These are phyloP conservation scores for Bradynema listronoti DNA, from an alignment of 1,140 invertebrate genomes.

Conservation along the genomic window DNA sequence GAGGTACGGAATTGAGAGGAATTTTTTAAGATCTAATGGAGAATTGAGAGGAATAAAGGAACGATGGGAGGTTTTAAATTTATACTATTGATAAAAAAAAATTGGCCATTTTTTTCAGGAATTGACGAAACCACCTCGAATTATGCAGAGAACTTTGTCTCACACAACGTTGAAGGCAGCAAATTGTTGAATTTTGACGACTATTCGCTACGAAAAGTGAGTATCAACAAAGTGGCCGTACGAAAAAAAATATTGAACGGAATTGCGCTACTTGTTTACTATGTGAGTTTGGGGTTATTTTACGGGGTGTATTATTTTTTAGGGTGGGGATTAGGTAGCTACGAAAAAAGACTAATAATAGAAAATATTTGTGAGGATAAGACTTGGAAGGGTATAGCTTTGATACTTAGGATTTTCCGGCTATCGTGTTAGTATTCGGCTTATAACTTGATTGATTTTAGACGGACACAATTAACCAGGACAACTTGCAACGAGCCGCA, in stretches of 20 bases:
- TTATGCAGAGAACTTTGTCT: conserved; percentile 17
- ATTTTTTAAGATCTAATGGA: no score
- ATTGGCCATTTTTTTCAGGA: no score
- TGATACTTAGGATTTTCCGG: not conserved
- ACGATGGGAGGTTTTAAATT: no score
- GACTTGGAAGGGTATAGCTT: not conserved
- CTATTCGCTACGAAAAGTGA: conserved; percentile 17
- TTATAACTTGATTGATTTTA: conserved; percentile 3
- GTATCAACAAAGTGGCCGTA: conserved; percentile 27
- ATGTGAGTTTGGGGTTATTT: conserved; percentile 18
- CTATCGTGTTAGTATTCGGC: not conserved
- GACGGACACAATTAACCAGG: conserved; percentile 28
- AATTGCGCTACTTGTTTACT: conserved; percentile 28
- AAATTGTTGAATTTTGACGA: conserved; percentile 22
- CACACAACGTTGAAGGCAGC: conserved; percentile 16
- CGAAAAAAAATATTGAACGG: conserved; percentile 26
- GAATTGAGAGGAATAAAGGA: no score
- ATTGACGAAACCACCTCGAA: conserved; percentile 25
- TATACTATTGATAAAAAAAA: no score
- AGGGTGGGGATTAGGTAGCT: no score
- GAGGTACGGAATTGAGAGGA: no score
- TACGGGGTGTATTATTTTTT: no score
- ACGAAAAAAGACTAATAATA: not conserved
- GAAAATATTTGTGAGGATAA: not conserved
- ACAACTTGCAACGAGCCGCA: conserved; percentile 35